A percentile compares a stretch with the other conserved stretches of the same genome.
Evolutionary conservation across 2,888 invertebrate species (phyloP).

Genomic region (Drosophila rubida): DNA sequence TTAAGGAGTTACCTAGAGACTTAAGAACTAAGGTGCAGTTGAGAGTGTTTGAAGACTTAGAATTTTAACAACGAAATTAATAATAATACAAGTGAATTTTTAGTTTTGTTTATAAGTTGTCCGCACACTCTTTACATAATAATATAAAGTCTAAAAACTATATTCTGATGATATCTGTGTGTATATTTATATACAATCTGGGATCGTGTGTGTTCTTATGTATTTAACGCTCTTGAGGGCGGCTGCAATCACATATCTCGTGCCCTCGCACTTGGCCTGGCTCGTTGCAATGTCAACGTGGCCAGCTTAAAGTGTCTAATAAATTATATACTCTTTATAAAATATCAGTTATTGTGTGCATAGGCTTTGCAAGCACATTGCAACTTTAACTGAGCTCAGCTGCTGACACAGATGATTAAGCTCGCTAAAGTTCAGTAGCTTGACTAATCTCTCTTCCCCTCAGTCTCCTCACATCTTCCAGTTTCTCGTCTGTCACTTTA

Average conservation of each 20-base stretch:
- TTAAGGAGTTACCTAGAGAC: constrained; percentile 47
- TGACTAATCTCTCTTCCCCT: not conserved
- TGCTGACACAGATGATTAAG: constrained; percentile 5
- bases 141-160: constrained; percentile 33
- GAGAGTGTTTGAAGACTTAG: constrained; percentile 51
- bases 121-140: constrained; percentile 43
- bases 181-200: constrained; percentile 51
- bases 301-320: constrained; percentile 23
- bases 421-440: not conserved
- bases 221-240: constrained; percentile 24
- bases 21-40: constrained; percentile 54
- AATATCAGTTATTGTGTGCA: constrained; percentile 46
- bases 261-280: not conserved
- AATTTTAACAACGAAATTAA: constrained; percentile 57
- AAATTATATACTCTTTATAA: constrained; percentile 28
- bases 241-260: constrained; percentile 20
- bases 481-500: constrained; percentile 11
- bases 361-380: constrained; percentile 22
- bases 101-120: constrained; percentile 33
- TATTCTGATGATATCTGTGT: constrained; percentile 45
- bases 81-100: constrained; percentile 51
- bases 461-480: not conserved
- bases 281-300: constrained; percentile 4
- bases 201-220: constrained; percentile 21
- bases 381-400: not conserved